Evolutionary conservation across 2,797 vertebrate genomes (phyloP), one percentile per base, ranked within the genome.

Genomic region (Semaprochilodus insignis): DNA sequence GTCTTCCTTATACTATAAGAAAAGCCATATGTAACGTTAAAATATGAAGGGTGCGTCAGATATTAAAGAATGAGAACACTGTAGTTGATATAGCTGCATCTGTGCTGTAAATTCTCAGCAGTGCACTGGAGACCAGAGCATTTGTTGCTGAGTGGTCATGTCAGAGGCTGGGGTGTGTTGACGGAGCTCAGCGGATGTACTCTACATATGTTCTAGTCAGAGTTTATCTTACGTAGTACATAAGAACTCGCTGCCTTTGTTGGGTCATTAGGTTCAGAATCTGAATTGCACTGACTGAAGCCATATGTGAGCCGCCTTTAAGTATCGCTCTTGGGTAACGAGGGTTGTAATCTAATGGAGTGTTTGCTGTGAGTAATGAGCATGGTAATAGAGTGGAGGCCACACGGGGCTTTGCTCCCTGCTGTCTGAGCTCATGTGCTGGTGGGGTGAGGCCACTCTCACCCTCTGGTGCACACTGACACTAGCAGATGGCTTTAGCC

Each of bases 311-410:
- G 51, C 72, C 71, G 60, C 21, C 52, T 73, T 65, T 52, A 80
- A 74, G 71, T 21, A 54, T 80, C 34, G 17, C 21, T 77, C 54
- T 57, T 77, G 6, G 69, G 66, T 76, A 72, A 73, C 54, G 63
- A 84, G 67, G 31, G 65, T 31, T 67, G 13, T 21, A 36, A 54
- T 80, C 71, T 79, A 78, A 82, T 80, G 77, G 54, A 86, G 67
- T 73, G 44, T 60, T 84, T 25, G 59, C 13, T 15, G 36, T 82
- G 77, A 83, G 77, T 80, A 83, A 83, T 79, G 82, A 74, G 60
- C 78, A 27, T 40, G 69, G 83, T 85, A 83, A 86, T 87, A 59
- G 76, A 84, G 75, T n/a, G 0, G 69, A 67, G 82, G 40, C 71
- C 79, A 81, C 85, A 81, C 76, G 72, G 70, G 69, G n/a, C 13